Conservation (phyloP, 2,113 vertebrate species). For the Amblyopsis rosae region DNA sequence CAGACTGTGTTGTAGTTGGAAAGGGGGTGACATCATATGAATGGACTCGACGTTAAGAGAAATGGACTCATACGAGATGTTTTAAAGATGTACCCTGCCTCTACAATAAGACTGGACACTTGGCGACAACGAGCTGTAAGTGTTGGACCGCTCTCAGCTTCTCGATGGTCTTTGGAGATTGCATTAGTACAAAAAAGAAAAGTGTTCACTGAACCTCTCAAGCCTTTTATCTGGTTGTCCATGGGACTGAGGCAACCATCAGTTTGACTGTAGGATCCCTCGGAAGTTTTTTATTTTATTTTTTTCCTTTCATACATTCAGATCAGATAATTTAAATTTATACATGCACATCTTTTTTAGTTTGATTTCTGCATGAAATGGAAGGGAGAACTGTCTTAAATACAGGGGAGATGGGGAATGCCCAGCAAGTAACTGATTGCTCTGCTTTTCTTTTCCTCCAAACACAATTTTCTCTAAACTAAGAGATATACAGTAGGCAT, state of each 20-base stretch:
- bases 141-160: slow-evolving; percentile 26
- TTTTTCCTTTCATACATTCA: slow-evolving; percentile 49
- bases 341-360: slow-evolving; percentile 51
- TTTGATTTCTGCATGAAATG: slow-evolving; percentile 40
- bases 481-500: slow-evolving; percentile 10
- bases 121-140: slow-evolving; percentile 38
- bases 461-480: slow-evolving; percentile 35
- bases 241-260: slow-evolving; percentile 39
- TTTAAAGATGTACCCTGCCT: slow-evolving; percentile 54
- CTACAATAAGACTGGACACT: slow-evolving; percentile 50
- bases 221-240: slow-evolving; percentile 61
- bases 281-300: slow-evolving; percentile 46
- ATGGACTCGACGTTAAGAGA: neutral
- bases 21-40: slow-evolving; percentile 40
- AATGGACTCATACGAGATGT: slow-evolving; percentile 36
- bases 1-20: slow-evolving; percentile 32
- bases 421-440: slow-evolving; percentile 30
- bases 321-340: slow-evolving; percentile 53
- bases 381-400: slow-evolving; percentile 66
- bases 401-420: slow-evolving; percentile 31
- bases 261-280: slow-evolving; percentile 58
- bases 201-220: slow-evolving; percentile 56
- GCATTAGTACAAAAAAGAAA: slow-evolving; percentile 45
- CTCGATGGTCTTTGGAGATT: slow-evolving; percentile 41
- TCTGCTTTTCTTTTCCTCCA: neutral